Percentiles rank a stretch among this genome's conserved stretches.
Conservation (phyloP, 2,113 vertebrate species). For the Motacilla alba region DNA sequence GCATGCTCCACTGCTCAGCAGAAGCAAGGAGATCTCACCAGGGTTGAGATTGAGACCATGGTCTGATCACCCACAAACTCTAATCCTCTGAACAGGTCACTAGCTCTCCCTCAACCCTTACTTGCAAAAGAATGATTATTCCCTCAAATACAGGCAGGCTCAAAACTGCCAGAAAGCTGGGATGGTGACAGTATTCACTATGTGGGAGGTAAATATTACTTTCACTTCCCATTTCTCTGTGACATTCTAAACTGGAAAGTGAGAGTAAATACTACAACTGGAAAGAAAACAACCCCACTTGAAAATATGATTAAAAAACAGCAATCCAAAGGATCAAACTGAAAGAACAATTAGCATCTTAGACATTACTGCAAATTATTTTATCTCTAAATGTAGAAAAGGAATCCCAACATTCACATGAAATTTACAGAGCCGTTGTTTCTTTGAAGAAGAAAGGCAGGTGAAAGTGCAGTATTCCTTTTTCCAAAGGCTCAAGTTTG, state of each 20-base stretch:
- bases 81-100: not conserved
- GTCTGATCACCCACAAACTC: not conserved
- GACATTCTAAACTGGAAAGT: not conserved
- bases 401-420: not conserved
- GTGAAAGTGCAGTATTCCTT: not conserved
- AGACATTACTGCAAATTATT: not conserved
- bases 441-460: not conserved
- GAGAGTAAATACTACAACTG: not conserved
- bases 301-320: not conserved
- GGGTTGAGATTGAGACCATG: not conserved
- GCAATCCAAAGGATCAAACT: not conserved
- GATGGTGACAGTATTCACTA: not conserved
- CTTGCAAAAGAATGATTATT: not conserved
- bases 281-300: not conserved
- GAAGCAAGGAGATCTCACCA: not conserved
- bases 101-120: not conserved
- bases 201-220: not conserved
- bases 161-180: not conserved
- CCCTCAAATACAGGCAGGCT: not conserved
- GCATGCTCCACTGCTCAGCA: rapidly evolving
- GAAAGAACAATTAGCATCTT: not conserved
- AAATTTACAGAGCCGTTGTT: not conserved
- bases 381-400: not conserved
- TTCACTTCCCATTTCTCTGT: not conserved
- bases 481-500: not conserved